Evolutionary conservation across 2,888 invertebrate genomes (phyloP).

Genomic region (Phalera bucephala): DNA sequence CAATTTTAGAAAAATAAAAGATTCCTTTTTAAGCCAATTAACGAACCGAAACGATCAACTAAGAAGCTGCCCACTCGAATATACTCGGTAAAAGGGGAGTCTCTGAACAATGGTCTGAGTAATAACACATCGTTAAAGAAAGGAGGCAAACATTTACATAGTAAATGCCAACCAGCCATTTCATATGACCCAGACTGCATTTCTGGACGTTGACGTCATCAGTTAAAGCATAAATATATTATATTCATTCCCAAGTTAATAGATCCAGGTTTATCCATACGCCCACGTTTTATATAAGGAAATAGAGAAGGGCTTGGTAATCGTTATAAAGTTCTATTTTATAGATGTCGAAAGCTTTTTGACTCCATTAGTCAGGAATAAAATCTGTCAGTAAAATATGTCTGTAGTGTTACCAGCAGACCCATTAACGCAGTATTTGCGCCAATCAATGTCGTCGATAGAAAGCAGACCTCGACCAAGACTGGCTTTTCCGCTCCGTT

Average conservation of each 20-base stretch:
- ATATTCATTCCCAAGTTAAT: too few relatives aligned
- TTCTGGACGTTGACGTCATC: constrained; percentile 12
- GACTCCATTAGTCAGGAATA: too few relatives aligned
- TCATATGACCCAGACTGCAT: constrained; percentile 13
- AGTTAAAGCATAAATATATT: too few relatives aligned
- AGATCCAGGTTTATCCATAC: too few relatives aligned
- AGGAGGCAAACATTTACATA: constrained; percentile 8
- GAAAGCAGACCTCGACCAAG: constrained; percentile 26
- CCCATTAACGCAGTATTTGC: constrained; percentile 5
- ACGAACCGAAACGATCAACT: constrained; percentile 1
- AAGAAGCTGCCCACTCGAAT: constrained; percentile 6
- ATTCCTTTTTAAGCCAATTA: constrained; percentile 1
- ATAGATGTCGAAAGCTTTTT: too few relatives aligned
- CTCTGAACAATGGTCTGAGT: constrained; percentile 15
- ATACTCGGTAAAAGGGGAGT: constrained; percentile 7
- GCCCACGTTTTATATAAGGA: too few relatives aligned
- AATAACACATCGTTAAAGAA: constrained; percentile 14
- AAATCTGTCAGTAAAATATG: too few relatives aligned
- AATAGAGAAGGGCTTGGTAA: too few relatives aligned
- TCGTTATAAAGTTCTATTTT: too few relatives aligned
- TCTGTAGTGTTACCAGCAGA: constrained; percentile 2
- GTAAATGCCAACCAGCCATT: constrained; percentile 11
- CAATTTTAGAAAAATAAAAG: too few relatives aligned
- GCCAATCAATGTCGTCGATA: constrained; percentile 13
- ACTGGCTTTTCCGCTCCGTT: constrained; percentile 21